Conservation (phyloP, 1,140 invertebrate species). For the Drosophila athabasca region DNA sequence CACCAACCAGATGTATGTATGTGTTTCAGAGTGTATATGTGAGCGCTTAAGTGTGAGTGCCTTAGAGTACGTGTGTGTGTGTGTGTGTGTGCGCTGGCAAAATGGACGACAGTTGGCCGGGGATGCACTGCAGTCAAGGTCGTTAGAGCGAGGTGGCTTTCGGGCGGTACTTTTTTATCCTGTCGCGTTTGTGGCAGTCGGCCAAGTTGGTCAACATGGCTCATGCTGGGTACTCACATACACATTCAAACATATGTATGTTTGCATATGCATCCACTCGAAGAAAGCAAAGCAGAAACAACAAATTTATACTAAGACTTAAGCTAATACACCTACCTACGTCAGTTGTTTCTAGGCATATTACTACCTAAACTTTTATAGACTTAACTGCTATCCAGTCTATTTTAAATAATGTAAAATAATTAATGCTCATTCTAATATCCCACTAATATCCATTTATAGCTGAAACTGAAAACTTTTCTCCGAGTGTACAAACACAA, state of each 20-base stretch:
- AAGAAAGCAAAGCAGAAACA: background rate
- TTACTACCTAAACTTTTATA: too few relatives aligned
- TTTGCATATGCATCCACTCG: background rate
- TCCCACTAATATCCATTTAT: too few relatives aligned
- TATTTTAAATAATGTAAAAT: too few relatives aligned
- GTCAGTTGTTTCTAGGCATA: too few relatives aligned
- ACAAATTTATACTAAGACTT: too few relatives aligned
- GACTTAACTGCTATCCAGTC: too few relatives aligned
- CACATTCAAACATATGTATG: background rate
- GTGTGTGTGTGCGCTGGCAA: constrained; percentile 4
- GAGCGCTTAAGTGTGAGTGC: background rate
- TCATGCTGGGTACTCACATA: background rate
- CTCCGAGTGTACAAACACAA: too few relatives aligned
- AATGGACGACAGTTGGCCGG: constrained; percentile 45
- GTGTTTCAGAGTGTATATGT: background rate
- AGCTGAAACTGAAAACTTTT: too few relatives aligned
- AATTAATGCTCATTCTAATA: too few relatives aligned
- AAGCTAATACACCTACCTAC: too few relatives aligned
- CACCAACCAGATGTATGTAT: background rate
- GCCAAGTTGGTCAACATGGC: constrained; percentile 54
- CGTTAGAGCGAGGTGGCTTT: constrained; percentile 26
- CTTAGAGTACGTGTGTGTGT: background rate
- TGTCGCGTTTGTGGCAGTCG: constrained; percentile 45
- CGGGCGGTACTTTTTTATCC: constrained; percentile 4
- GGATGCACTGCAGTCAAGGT: constrained; percentile 61